phyloP scores from a whole-genome alignment of 2,797 vertebrate species.

The Darevskia mixta region DNA sequence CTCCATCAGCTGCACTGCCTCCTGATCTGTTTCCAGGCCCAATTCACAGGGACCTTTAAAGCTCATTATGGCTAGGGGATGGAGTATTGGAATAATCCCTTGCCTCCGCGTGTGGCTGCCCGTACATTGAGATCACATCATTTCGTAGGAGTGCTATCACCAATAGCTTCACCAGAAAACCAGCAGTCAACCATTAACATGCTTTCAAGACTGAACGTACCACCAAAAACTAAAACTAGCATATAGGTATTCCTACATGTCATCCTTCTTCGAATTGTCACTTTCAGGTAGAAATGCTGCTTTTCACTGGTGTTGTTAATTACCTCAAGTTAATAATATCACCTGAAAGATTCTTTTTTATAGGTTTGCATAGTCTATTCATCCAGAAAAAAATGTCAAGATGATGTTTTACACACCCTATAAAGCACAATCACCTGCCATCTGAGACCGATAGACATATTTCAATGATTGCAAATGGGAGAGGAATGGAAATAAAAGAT shows the following conservation, averaged over 20 bases:
- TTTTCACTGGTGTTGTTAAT: conserved; percentile 26
- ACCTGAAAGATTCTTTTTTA: background rate
- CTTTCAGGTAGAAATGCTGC: conserved; percentile 26
- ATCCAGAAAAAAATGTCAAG: background rate
- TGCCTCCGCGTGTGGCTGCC: too few relatives aligned
- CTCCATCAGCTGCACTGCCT: too few relatives aligned
- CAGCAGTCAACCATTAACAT: background rate
- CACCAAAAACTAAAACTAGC: background rate
- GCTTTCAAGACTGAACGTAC: background rate
- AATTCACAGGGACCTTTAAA: too few relatives aligned
- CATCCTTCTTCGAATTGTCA: conserved; percentile 10
- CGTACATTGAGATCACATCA: too few relatives aligned
- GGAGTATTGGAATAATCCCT: too few relatives aligned
- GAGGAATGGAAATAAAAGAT: accelerated
- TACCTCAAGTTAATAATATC: conserved; percentile 34
- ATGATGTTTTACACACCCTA: conserved; percentile 5
- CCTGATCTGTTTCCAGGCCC: too few relatives aligned
- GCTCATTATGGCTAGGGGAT: too few relatives aligned
- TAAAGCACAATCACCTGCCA: conserved; percentile 7
- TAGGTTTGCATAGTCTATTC: conserved; percentile 22
- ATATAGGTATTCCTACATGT: too few relatives aligned
- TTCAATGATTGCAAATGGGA: background rate
- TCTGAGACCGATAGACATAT: background rate
- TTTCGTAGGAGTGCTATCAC: background rate
- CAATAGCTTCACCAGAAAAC: background rate